A percentile compares a stretch with the other conserved stretches of the same genome.
phyloP scores from a whole-genome alignment of 2,113 vertebrate genomes.

The Xyliphius kryptos region DNA sequence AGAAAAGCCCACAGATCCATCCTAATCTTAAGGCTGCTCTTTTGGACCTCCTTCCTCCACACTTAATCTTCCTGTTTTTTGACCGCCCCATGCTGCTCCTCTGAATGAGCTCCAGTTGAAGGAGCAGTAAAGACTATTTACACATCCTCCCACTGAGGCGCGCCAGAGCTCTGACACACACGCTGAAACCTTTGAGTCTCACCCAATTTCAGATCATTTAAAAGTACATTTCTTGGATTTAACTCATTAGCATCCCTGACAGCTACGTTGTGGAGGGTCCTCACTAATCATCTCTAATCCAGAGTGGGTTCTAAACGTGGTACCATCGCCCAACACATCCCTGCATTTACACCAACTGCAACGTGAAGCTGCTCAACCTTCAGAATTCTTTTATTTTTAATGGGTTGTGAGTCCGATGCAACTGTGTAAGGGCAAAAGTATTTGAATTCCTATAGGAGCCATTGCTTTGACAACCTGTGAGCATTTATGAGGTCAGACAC shows the following conservation, averaged over 20 bases:
- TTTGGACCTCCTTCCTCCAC: conserved; percentile 12
- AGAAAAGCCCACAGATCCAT: conserved; percentile 7
- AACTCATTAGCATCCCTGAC: background rate
- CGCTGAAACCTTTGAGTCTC: background rate
- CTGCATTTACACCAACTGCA: no score
- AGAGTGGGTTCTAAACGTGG: no score
- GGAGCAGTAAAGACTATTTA: conserved; percentile 18
- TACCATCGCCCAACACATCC: no score
- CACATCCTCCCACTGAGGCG: background rate
- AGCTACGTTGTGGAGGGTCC: background rate
- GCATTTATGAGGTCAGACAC: no score
- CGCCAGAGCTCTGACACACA: background rate
- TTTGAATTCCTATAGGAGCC: no score
- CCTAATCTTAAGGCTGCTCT: conserved; percentile 25
- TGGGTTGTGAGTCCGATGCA: no score
- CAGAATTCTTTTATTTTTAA: no score
- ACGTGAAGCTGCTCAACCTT: no score
- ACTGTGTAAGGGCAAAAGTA: no score
- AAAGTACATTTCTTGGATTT: background rate
- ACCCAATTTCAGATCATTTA: background rate
- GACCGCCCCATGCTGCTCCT: conserved; percentile 2
- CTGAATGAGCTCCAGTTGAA: background rate
- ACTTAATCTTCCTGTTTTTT: conserved; percentile 27
- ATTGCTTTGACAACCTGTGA: no score
- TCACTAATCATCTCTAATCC: no score